These are phyloP conservation scores for Timema podura DNA, from an alignment of 2,888 invertebrate species.

Conservation along the genomic window DNA sequence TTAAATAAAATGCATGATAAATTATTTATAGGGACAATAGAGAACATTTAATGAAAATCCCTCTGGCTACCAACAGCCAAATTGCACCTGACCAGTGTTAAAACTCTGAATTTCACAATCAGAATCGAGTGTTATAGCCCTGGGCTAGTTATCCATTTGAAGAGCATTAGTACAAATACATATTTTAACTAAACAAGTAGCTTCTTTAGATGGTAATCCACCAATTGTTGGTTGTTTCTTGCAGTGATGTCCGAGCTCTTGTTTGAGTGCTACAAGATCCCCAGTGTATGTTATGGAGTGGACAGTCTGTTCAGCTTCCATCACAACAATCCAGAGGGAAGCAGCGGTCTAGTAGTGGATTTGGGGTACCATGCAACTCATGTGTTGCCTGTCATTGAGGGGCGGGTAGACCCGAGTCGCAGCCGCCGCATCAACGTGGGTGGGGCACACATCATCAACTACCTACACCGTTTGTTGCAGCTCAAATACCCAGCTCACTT, in stretches of 20 bases:
- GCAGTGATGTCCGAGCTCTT: slow-evolving; percentile 90
- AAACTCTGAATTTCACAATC: too few relatives aligned
- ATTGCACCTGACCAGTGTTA: too few relatives aligned
- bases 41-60: too few relatives aligned
- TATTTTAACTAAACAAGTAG: not conserved
- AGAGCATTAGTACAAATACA: not conserved
- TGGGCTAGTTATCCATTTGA: not conserved
- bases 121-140: not conserved
- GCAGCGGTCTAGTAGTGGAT: slow-evolving; percentile 71
- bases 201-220: too few relatives aligned
- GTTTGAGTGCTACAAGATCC: slow-evolving; percentile 89
- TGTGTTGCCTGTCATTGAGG: slow-evolving; percentile 75
- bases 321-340: slow-evolving; percentile 47
- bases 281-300: slow-evolving; percentile 80
- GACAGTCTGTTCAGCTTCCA: slow-evolving; percentile 75
- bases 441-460: slow-evolving; percentile 79
- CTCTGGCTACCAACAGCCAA: too few relatives aligned
- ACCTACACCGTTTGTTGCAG: slow-evolving; percentile 82
- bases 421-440: slow-evolving; percentile 81
- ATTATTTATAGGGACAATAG: too few relatives aligned
- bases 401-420: slow-evolving; percentile 63
- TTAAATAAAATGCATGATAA: too few relatives aligned
- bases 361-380: slow-evolving; percentile 88
- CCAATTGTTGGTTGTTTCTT: slow-evolving; percentile 37
- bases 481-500: slow-evolving; percentile 91